Evolutionary conservation across 2,113 vertebrate genomes (phyloP).

Genomic region (Odocoileus virginianus): DNA sequence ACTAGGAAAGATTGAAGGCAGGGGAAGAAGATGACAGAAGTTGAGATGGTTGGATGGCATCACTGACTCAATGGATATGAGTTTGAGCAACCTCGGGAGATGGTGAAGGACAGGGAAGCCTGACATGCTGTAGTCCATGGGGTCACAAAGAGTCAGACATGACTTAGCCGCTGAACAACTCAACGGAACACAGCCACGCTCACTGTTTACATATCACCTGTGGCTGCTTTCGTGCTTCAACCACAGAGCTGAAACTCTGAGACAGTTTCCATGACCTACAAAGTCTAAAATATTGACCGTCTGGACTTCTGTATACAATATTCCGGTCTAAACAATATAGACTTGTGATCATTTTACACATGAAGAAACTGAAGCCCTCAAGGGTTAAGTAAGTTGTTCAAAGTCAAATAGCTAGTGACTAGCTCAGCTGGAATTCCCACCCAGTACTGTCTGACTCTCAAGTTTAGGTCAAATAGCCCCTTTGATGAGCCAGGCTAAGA

Average conservation of each 20-base stretch:
- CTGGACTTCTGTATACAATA: background rate
- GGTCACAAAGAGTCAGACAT: background rate
- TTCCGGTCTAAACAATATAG: background rate
- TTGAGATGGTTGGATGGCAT: background rate
- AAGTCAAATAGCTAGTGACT: background rate
- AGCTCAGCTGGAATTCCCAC: background rate
- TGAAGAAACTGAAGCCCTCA: background rate
- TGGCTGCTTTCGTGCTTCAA: background rate
- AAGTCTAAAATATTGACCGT: background rate
- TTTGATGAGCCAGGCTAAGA: background rate
- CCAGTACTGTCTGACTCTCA: background rate
- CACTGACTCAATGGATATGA: background rate
- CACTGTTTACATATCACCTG: background rate
- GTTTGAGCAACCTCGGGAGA: background rate
- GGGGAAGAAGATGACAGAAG: background rate
- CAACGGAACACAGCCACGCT: fast-evolving
- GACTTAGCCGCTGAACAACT: background rate
- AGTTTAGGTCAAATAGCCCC: background rate
- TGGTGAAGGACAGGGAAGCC: background rate
- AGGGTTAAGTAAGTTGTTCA: background rate
- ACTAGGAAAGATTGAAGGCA: background rate
- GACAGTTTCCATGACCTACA: background rate
- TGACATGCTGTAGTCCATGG: background rate
- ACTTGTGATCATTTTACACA: background rate
- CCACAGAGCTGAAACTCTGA: background rate